Evolutionary conservation across 2,888 invertebrate genomes (phyloP).

Genomic region (Unio pictorum): DNA sequence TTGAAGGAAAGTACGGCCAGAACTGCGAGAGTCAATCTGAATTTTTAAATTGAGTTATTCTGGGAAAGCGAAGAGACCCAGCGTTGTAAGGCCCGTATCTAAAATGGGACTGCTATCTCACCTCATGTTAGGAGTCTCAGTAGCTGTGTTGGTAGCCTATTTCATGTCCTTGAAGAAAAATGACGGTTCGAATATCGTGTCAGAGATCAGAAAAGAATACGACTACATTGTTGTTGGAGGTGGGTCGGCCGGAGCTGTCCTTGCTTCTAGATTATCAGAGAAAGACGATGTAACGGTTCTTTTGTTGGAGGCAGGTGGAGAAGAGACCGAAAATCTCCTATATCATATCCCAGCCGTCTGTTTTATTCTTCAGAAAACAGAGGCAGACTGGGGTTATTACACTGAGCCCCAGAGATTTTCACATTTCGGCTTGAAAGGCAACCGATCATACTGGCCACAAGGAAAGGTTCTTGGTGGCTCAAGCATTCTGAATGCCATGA

Average conservation of each 20-base stretch:
- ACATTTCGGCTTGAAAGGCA: conserved; percentile 7
- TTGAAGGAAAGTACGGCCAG: too few relatives aligned
- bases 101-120: too few relatives aligned
- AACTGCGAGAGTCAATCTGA: too few relatives aligned
- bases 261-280: conserved; percentile 72
- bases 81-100: too few relatives aligned
- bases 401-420: conserved; percentile 69
- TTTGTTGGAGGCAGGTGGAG: conserved; percentile 72
- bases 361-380: conserved; percentile 61
- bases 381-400: conserved; percentile 69
- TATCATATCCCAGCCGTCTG: conserved; percentile 72
- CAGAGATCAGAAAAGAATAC: conserved; percentile 1
- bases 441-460: conserved; percentile 89
- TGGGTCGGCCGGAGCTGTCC: conserved; percentile 73
- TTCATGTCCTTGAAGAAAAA: too few relatives aligned
- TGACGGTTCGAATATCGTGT: too few relatives aligned
- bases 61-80: too few relatives aligned
- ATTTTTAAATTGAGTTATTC: too few relatives aligned
- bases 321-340: conserved; percentile 67
- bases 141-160: too few relatives aligned
- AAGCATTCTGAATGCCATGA: conserved; percentile 90
- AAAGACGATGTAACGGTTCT: conserved; percentile 61
- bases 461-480: conserved; percentile 93
- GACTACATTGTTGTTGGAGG: conserved; percentile 67
- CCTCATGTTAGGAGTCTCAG: too few relatives aligned